A percentile compares a stretch with the other conserved stretches of the same genome.
Conservation (phyloP, 2,888 invertebrate genomes). For the Caenorhabditis drosophilae region DNA sequence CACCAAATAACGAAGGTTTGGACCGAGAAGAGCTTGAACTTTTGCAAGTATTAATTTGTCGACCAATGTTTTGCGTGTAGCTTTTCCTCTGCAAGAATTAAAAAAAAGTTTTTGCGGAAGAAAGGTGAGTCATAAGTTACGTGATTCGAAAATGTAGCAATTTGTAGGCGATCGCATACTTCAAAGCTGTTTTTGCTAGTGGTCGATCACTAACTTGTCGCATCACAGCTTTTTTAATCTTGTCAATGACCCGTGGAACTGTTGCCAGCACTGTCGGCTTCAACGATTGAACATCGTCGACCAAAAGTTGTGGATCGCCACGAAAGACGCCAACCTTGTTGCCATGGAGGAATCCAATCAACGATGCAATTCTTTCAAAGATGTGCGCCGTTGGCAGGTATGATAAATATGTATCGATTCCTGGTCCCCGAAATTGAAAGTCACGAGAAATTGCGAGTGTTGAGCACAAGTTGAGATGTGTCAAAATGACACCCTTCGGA, state of each 20-base stretch:
- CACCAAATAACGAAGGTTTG: constrained; percentile 15
- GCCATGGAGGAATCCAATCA: background rate
- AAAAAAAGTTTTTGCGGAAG: background rate
- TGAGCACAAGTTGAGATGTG: constrained; percentile 23
- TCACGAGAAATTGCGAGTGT: background rate
- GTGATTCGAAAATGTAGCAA: no score
- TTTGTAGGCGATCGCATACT: constrained; percentile 26
- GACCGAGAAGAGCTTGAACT: constrained; percentile 23
- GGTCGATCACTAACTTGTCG: constrained; percentile 18
- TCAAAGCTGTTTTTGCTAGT: constrained; percentile 19
- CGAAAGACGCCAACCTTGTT: constrained; percentile 32
- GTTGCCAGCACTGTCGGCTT: constrained; percentile 18
- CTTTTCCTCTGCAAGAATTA: constrained; percentile 20
- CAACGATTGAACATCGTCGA: constrained; percentile 29
- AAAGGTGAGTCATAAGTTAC: no score
- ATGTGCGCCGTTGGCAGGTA: constrained; percentile 38
- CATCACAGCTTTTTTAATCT: constrained; percentile 26
- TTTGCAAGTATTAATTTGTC: constrained; percentile 31
- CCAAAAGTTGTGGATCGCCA: constrained; percentile 19
- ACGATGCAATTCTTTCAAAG: constrained; percentile 10
- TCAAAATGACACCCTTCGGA: constrained; percentile 34
- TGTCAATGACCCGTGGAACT: constrained; percentile 37
- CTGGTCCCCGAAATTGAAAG: background rate
- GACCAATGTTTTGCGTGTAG: constrained; percentile 20
- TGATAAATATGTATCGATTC: constrained; percentile 16